phyloP scores from a whole-genome alignment of 2,113 vertebrate genomes.

The Ptilonorhynchus violaceus region DNA sequence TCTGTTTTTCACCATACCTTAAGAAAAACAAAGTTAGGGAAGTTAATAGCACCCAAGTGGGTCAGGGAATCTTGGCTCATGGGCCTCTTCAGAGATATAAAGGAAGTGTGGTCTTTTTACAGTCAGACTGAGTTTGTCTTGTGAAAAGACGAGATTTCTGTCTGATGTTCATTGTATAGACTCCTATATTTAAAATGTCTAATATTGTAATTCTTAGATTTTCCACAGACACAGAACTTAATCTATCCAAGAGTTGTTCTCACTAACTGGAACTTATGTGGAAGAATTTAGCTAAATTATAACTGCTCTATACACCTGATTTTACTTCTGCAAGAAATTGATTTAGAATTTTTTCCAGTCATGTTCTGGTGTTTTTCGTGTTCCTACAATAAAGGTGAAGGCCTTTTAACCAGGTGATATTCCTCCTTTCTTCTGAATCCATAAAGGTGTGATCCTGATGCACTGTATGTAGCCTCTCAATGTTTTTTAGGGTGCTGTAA shows the following conservation, averaged over 20 bases:
- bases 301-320: background rate
- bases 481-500: background rate
- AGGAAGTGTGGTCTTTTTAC: background rate
- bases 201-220: background rate
- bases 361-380: background rate
- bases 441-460: background rate
- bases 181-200: background rate
- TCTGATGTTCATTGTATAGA: background rate
- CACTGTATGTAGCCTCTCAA: background rate
- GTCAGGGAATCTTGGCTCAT: background rate
- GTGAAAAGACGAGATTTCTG: background rate
- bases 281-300: background rate
- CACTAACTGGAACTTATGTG: fast-evolving
- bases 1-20: background rate
- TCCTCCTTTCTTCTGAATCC: background rate
- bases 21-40: background rate
- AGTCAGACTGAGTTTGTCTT: background rate
- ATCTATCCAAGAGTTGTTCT: background rate
- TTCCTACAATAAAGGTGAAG: background rate
- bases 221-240: background rate
- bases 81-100: background rate
- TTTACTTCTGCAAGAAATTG: background rate
- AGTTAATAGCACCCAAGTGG: background rate
- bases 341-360: background rate
- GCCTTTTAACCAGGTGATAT: background rate